Percentiles rank a stretch among this genome's conserved stretches.
Conservation (phyloP, 2,113 vertebrate species). For the Nyctereutes procyonoides region DNA sequence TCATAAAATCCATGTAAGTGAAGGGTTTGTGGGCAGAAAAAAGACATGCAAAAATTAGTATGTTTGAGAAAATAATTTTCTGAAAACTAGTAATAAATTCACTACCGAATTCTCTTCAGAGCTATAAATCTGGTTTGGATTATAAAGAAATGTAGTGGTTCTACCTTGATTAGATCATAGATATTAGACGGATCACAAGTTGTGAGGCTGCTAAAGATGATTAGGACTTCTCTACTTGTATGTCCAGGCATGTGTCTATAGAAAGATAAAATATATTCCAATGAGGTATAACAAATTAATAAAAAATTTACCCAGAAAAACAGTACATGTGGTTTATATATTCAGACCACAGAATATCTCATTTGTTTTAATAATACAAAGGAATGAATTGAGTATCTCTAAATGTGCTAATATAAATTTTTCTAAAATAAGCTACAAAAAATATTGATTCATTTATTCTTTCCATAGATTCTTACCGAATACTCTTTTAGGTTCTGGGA, state of each 20-base stretch:
- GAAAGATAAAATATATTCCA: constrained; percentile 57
- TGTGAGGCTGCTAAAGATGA: constrained; percentile 97
- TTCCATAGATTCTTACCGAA: background rate
- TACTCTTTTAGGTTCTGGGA: background rate
- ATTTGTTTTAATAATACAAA: constrained; percentile 26
- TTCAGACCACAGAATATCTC: background rate
- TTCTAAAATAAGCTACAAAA: background rate
- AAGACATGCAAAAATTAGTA: constrained; percentile 65
- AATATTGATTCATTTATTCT: background rate
- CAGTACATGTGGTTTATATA: background rate
- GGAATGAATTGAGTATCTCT: background rate
- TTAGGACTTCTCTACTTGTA: constrained; percentile 95
- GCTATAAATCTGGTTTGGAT: background rate
- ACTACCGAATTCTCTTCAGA: background rate
- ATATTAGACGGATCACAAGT: constrained; percentile 98
- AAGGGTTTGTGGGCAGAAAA: background rate
- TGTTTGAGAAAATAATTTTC: background rate
- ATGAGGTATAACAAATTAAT: constrained; percentile 20
- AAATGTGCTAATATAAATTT: background rate
- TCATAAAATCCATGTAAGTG: constrained; percentile 71
- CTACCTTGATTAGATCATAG: constrained; percentile 96
- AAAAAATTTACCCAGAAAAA: background rate
- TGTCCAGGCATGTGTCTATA: constrained; percentile 97
- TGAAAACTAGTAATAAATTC: constrained; percentile 47
- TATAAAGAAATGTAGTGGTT: background rate